Base-by-base conservation (phyloP, 2,797 vertebrate genomes). In the Eleutherodactylus coqui region DNA sequence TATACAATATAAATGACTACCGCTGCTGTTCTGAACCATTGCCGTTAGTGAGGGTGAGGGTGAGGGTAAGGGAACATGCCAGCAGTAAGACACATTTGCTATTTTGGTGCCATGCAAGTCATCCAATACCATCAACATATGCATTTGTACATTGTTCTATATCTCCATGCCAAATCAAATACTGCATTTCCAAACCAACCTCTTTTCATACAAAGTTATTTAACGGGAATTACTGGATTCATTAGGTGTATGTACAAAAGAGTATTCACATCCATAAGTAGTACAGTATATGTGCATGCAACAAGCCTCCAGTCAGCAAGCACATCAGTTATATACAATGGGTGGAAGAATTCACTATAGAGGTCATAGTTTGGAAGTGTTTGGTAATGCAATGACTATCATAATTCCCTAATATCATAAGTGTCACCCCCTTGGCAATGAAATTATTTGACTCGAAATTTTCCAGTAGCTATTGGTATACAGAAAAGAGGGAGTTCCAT, bases 51-150 rank as follows among this genome's bases (percentile, higher is more conserved):
- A 21, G 29, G 75, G 49, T 55, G 5, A 36, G 19, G 11, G 19
- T 19, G 27, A 21, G 29, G 75, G 49, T 55, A 11, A 36, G 19
- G 11, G 75, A 24, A 55, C 49, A 77, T 53, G 75, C 75, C 75
- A 55, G 34, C 49, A 53, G 32, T 55, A 24, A 24, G 19, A 78
- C 32, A 36, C n/a, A n/a, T 43, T 36, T 19, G 32, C 34, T 69
- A 69, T 45, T 49, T 24, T 78, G 49, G 21, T n/a, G 34, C 32
- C 75, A 78, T 78, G 75, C 75, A 78, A 55, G 75, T 75, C 70
- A 47, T 27, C 70, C 13, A 75, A 36, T 36, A n/a, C 21, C 49
- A 24, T 38, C 4, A 21, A 29, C 32, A 34, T 55, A 77, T 36
- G 27, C 45, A 29, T 16, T 51, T 75, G 27, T 75, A 75, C 34